These are phyloP conservation scores for Chiroxiphia lanceolata DNA, from an alignment of 2,797 vertebrate genomes.

Conservation along the genomic window DNA sequence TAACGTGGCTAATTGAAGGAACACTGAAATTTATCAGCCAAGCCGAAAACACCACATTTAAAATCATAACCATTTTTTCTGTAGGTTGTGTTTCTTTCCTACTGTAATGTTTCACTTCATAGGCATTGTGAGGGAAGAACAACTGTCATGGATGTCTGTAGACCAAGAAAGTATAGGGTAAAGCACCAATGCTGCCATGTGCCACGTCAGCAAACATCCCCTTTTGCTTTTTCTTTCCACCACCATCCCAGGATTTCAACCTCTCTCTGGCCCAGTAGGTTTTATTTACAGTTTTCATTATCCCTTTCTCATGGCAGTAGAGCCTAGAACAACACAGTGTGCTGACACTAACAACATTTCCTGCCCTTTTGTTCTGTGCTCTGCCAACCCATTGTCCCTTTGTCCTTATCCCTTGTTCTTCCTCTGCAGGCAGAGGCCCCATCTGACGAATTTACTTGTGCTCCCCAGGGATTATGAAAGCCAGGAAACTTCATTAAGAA, in stretches of 20 bases:
- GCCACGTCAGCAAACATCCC: neutral
- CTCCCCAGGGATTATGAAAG: neutral
- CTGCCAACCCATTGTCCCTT: neutral
- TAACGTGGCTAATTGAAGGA: neutral
- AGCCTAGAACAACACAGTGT: neutral
- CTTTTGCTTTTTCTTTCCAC: neutral
- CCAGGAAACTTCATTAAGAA: conserved; percentile 49
- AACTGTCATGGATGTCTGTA: neutral
- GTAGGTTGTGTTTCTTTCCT: neutral
- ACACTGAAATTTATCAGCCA: neutral
- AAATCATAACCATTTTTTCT: neutral
- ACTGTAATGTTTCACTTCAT: neutral
- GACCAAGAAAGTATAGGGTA: neutral
- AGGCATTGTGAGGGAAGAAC: neutral
- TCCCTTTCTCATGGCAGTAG: neutral
- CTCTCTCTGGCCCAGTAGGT: neutral
- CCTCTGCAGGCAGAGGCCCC: neutral
- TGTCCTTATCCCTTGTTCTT: neutral
- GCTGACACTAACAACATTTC: neutral
- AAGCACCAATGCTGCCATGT: neutral
- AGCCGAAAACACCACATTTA: neutral
- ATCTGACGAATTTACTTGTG: conserved; percentile 24
- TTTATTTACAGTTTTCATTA: conserved; percentile 19
- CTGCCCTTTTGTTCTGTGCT: neutral
- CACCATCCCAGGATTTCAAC: neutral